A percentile compares a stretch with the other conserved stretches of the same genome.
phyloP scores from a whole-genome alignment of 2,797 vertebrate genomes.

The Potorous gilbertii region DNA sequence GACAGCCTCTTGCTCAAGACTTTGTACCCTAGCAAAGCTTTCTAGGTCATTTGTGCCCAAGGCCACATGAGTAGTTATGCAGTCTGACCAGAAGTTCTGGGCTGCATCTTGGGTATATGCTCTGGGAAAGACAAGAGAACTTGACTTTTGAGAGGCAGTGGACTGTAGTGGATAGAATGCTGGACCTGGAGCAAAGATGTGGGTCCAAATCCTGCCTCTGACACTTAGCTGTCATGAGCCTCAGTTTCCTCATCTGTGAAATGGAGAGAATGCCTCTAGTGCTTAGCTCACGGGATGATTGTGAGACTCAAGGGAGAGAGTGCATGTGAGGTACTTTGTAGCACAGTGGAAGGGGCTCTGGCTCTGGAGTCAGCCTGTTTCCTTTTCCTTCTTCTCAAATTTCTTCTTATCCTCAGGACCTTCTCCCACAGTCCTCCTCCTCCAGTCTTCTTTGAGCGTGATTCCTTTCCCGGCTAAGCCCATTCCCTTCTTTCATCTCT shows the following conservation, averaged over 20 bases:
- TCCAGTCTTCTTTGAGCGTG: background rate
- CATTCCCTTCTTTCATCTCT: no score
- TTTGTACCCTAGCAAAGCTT: background rate
- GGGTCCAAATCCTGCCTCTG: background rate
- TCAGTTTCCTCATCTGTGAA: background rate
- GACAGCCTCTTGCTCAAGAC: background rate
- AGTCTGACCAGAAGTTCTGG: background rate
- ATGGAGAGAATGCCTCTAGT: background rate
- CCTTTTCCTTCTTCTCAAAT: no score
- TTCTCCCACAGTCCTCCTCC: background rate
- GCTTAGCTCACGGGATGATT: background rate
- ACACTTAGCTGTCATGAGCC: background rate
- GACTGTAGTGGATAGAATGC: background rate
- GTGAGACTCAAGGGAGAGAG: background rate
- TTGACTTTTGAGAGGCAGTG: background rate
- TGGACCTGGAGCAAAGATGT: background rate
- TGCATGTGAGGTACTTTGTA: no score
- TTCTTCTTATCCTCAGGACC: no score
- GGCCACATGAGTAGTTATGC: background rate
- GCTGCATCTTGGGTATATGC: background rate
- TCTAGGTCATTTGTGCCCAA: background rate
- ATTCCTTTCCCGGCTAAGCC: no score
- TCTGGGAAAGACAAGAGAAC: background rate
- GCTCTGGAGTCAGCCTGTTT: no score
- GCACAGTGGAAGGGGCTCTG: no score